phyloP scores from a whole-genome alignment of 2,888 invertebrate species.

The Hymenopus coronatus region DNA sequence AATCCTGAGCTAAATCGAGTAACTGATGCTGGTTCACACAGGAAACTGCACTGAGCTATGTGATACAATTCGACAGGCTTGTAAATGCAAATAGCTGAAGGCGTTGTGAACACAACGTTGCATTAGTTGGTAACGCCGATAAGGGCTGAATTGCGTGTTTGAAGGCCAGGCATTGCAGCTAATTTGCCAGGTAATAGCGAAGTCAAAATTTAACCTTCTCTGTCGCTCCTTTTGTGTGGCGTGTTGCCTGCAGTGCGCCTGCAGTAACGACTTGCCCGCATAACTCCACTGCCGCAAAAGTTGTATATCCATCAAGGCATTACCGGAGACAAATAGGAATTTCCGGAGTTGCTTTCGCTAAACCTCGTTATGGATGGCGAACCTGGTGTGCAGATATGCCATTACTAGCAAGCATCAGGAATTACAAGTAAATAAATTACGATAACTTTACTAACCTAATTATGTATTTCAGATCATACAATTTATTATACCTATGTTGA shows the following conservation, averaged over 20 bases:
- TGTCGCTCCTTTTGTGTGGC: background rate
- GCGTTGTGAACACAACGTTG: background rate
- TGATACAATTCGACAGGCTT: background rate
- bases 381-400: too few relatives aligned
- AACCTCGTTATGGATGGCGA: background rate
- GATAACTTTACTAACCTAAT: too few relatives aligned
- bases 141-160: background rate
- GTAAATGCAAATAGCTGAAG: background rate
- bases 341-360: background rate
- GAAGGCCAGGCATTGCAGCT: background rate
- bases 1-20: background rate
- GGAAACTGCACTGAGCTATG: background rate
- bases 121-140: background rate
- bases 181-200: background rate
- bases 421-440: too few relatives aligned
- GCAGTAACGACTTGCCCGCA: background rate
- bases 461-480: too few relatives aligned
- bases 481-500: too few relatives aligned
- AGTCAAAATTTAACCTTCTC: background rate
- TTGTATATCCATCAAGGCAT: background rate
- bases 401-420: too few relatives aligned
- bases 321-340: background rate
- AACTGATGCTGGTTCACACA: background rate
- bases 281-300: background rate
- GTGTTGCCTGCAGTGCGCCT: background rate